Percentiles rank a stretch among this genome's conserved stretches.
These are phyloP conservation scores for Spongilla lacustris DNA, from an alignment of 37 sponge, comb jelly and placozoan species.

Conservation along the genomic window DNA sequence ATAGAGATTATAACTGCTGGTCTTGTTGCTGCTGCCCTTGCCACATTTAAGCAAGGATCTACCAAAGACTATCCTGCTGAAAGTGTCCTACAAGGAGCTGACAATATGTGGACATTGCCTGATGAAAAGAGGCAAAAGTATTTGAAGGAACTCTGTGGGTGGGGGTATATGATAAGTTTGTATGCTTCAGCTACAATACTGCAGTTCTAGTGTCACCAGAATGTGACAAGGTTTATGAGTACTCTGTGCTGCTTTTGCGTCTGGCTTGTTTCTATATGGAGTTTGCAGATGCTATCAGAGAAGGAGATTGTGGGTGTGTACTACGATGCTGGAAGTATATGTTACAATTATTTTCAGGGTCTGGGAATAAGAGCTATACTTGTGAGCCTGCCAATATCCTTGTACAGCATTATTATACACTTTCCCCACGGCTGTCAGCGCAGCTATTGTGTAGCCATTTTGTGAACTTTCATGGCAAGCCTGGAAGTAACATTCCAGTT, in stretches of 20 bases:
- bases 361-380: slow-evolving; percentile 28
- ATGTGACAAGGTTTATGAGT: slow-evolving; percentile 5
- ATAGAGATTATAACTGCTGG: slow-evolving; percentile 21
- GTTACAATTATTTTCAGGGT: slow-evolving; percentile 11
- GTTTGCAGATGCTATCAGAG: slow-evolving; percentile 32
- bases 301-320: slow-evolving; percentile 34
- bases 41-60: not conserved
- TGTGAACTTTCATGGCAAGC: slow-evolving; percentile 24
- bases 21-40: slow-evolving; percentile 10
- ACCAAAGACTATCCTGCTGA: slow-evolving; percentile 14
- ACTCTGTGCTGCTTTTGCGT: slow-evolving; percentile 11
- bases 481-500: slow-evolving; percentile 35
- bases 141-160: not conserved
- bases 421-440: slow-evolving; percentile 19
- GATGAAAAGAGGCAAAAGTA: slow-evolving; percentile 1
- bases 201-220: too few species aligned
- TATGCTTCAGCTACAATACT: not conserved
- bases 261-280: slow-evolving; percentile 31
- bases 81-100: slow-evolving; percentile 1
- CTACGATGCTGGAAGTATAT: slow-evolving; percentile 21
- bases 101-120: slow-evolving; percentile 2
- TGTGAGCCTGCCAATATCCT: slow-evolving; percentile 8
- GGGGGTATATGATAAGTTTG: not conserved
- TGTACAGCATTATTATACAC: slow-evolving; percentile 6
- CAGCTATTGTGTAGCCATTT: slow-evolving; percentile 40